phyloP scores from a whole-genome alignment of 37 sponge, comb jelly and placozoan genomes.

The Ephydatia muelleri region DNA sequence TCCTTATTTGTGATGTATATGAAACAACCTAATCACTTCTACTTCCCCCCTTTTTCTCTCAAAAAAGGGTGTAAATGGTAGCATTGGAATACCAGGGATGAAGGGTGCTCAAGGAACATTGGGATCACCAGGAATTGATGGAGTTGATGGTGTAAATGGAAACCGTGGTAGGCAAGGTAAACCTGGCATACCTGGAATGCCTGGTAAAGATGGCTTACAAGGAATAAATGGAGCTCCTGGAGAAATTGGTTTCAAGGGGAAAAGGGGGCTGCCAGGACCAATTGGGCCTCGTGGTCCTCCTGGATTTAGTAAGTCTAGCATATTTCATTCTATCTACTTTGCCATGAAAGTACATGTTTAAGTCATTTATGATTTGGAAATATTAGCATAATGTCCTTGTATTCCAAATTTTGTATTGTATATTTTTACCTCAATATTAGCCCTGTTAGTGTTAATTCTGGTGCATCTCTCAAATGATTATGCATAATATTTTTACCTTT shows the following conservation, averaged over 20 bases:
- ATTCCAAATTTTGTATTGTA: too few relatives aligned
- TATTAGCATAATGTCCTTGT: too few relatives aligned
- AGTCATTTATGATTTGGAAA: too few relatives aligned
- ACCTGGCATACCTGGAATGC: constrained; percentile 3
- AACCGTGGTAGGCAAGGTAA: neutral
- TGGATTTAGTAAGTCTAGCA: neutral
- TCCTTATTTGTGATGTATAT: too few relatives aligned
- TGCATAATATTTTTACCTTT: too few relatives aligned
- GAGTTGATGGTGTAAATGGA: constrained; percentile 33
- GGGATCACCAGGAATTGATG: constrained; percentile 23
- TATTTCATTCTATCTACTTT: neutral
- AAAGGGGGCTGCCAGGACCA: constrained; percentile 16
- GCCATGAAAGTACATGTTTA: too few relatives aligned
- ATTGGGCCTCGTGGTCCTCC: neutral
- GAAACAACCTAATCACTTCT: too few relatives aligned
- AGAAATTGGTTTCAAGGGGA: constrained; percentile 19
- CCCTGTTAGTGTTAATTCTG: too few relatives aligned
- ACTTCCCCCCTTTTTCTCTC: neutral
- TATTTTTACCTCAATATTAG: too few relatives aligned
- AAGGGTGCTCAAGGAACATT: neutral
- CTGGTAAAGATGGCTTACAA: constrained; percentile 9
- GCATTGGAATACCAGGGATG: constrained; percentile 11
- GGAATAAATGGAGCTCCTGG: constrained; percentile 19
- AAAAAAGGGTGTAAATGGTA: neutral
- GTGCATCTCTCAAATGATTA: too few relatives aligned